Conservation (phyloP, 1,140 invertebrate species). For the Hypsibius dujardini region DNA sequence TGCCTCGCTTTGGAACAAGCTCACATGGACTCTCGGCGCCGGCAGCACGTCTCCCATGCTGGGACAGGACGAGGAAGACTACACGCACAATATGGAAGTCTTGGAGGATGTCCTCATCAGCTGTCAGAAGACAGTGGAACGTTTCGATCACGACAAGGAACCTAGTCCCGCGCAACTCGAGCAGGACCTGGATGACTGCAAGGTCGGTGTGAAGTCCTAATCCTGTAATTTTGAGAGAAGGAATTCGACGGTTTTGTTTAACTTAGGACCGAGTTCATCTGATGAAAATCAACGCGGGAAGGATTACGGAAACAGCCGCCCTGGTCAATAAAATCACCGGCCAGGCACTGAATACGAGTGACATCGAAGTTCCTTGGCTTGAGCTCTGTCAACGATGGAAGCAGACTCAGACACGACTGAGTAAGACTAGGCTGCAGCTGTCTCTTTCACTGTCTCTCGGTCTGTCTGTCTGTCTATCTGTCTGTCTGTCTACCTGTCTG, state of each 20-base stretch:
- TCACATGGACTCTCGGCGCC: background rate
- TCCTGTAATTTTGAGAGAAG: too few species aligned
- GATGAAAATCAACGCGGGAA: background rate
- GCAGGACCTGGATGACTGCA: constrained; percentile 7
- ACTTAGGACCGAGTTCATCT: constrained; percentile 9
- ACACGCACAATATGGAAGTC: background rate
- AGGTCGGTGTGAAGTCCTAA: background rate
- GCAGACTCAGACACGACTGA: too few species aligned
- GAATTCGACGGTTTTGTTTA: too few species aligned
- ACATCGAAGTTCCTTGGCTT: background rate
- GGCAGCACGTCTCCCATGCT: background rate
- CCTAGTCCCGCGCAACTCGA: background rate
- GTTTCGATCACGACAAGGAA: background rate
- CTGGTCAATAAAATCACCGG: constrained; percentile 1
- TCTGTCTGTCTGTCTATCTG: too few species aligned
- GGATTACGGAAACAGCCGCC: background rate
- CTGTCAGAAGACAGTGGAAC: constrained; percentile 7
- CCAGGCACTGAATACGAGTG: background rate
- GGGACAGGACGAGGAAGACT: background rate
- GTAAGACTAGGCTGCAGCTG: too few species aligned
- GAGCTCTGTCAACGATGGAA: background rate
- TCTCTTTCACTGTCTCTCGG: background rate
- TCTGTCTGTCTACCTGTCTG: too few species aligned
- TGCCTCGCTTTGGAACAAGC: background rate
- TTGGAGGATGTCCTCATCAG: constrained; percentile 10